These are phyloP conservation scores for Antheraea pernyi DNA, from an alignment of 1,140 invertebrate species.

Conservation along the genomic window DNA sequence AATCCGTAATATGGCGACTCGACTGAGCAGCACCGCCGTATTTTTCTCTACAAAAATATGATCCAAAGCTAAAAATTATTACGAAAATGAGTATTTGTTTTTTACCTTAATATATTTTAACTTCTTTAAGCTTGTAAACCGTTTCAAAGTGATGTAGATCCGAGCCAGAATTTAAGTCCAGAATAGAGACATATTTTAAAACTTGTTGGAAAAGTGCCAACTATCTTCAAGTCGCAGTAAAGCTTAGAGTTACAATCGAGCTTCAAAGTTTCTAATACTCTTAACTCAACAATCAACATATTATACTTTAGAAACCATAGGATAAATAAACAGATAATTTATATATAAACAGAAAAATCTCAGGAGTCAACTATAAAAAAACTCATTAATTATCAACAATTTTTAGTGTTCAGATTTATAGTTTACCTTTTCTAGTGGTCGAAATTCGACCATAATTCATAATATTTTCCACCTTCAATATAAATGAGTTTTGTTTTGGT, in stretches of 20 bases:
- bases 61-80: background rate
- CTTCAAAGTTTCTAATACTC: background rate
- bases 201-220: conserved; percentile 1
- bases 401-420: no score
- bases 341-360: no score
- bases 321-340: no score
- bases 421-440: no score
- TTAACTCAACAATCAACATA: background rate
- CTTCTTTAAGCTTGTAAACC: background rate
- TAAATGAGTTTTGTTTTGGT: no score
- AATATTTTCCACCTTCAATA: no score
- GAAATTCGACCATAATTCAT: no score
- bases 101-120: background rate
- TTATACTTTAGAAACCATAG: no score
- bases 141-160: background rate
- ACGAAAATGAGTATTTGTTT: background rate
- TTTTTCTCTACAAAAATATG: background rate
- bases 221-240: background rate
- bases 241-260: background rate
- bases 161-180: background rate
- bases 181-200: background rate
- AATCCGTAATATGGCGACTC: no score
- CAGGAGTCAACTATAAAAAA: no score
- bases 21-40: no score
- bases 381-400: no score